phyloP scores from a whole-genome alignment of 2,888 invertebrate genomes.

The Sussaba pulchella region DNA sequence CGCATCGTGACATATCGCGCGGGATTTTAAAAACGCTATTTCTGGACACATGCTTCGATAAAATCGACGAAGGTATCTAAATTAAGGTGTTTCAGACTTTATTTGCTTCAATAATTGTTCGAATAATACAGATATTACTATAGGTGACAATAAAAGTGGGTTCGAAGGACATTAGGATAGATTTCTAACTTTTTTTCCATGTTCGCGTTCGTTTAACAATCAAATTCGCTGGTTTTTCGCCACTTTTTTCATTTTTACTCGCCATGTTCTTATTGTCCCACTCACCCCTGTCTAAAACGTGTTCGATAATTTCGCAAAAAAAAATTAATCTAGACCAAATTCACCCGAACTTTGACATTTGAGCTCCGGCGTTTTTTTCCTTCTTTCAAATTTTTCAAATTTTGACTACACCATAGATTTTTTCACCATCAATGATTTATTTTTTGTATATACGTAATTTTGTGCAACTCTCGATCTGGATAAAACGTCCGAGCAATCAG shows the following conservation, averaged over 20 bases:
- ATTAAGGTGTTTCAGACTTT: constrained; percentile 66
- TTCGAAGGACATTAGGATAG: constrained; percentile 54
- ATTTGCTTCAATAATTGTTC: constrained; percentile 65
- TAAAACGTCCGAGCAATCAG: constrained; percentile 46
- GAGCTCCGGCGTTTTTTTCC: constrained; percentile 15
- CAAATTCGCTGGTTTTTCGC: constrained; percentile 13
- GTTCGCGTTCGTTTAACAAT: constrained; percentile 32
- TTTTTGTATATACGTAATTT: constrained; percentile 28
- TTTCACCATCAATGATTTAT: constrained; percentile 29
- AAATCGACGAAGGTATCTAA: constrained; percentile 19
- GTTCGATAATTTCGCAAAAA: constrained; percentile 54
- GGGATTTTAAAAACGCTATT: no score
- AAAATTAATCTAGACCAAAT: constrained; percentile 47
- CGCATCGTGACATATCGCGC: no score
- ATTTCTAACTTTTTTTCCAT: constrained; percentile 21
- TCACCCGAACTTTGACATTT: constrained; percentile 41
- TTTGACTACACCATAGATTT: constrained; percentile 31
- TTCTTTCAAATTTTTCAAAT: not conserved
- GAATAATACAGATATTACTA: constrained; percentile 64
- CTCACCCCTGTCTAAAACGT: constrained; percentile 58
- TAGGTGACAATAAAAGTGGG: constrained; percentile 55
- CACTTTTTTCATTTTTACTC: constrained; percentile 24
- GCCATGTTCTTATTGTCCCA: constrained; percentile 65
- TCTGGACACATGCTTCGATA: no score
- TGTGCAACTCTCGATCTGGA: constrained; percentile 40